Conservation (phyloP, 2,888 invertebrate genomes). For the Laothoe populi region DNA sequence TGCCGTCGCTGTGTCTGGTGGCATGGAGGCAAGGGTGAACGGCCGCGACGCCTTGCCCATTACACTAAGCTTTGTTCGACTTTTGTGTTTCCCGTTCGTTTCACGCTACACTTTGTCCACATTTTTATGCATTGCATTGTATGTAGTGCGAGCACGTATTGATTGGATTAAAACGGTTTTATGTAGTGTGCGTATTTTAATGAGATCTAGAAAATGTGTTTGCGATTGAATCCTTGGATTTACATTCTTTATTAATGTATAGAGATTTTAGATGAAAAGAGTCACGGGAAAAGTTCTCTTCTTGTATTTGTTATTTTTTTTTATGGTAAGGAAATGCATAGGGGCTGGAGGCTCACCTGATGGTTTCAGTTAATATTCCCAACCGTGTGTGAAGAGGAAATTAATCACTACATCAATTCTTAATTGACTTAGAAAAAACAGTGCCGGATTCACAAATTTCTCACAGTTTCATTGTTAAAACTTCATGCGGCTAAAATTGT, state of each 20-base stretch:
- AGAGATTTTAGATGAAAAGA: not conserved
- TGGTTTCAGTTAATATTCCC: not conserved
- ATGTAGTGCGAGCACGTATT: conserved; percentile 26
- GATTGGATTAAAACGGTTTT: conserved; percentile 11
- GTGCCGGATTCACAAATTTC: conserved; percentile 23
- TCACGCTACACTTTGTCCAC: conserved; percentile 50
- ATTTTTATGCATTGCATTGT: conserved; percentile 45
- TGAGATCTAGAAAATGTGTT: conserved; percentile 1
- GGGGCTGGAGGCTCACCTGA: too few relatives aligned
- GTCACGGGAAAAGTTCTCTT: too few relatives aligned
- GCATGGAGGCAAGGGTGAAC: conserved; percentile 54
- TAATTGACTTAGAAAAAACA: not conserved
- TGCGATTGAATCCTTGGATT: not conserved
- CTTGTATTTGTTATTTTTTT: too few relatives aligned
- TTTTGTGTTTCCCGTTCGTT: conserved; percentile 58
- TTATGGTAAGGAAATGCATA: too few relatives aligned
- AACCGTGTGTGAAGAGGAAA: not conserved
- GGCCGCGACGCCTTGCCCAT: conserved; percentile 63
- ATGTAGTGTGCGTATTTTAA: conserved; percentile 5
- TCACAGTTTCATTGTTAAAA: conserved; percentile 25
- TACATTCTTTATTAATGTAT: not conserved
- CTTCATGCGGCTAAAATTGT: conserved; percentile 9
- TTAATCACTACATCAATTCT: conserved; percentile 1
- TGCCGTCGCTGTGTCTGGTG: conserved; percentile 75
- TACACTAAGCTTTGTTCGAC: conserved; percentile 56